Evolutionary conservation across 2,888 invertebrate species (phyloP).

Genomic region (Chamaedrilus cognettii): DNA sequence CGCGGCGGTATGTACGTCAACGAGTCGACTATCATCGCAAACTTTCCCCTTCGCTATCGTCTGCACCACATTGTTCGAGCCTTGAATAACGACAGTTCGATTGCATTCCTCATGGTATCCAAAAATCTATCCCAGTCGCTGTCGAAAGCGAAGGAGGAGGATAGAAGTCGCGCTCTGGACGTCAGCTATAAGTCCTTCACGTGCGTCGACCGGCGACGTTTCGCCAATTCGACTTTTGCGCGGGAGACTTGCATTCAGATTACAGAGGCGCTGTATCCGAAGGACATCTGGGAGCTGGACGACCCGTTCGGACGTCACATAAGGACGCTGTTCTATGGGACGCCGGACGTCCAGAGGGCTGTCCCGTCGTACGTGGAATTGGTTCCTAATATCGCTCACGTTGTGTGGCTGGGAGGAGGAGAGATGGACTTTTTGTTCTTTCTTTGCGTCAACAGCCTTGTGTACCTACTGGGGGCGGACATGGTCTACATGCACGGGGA

Average conservation of each 20-base stretch:
- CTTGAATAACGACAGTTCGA: conserved; percentile 6
- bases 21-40: conserved; percentile 37
- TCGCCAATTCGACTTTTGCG: no score
- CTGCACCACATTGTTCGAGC: conserved; percentile 25
- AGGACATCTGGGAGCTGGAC: conserved; percentile 40
- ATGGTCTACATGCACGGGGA: conserved; percentile 49
- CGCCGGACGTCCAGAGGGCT: conserved; percentile 21
- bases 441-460: conserved; percentile 46
- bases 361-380: conserved; percentile 20
- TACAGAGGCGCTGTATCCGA: conserved; percentile 34
- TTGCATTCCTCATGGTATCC: neutral
- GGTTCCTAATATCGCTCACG: conserved; percentile 51
- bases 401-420: conserved; percentile 47
- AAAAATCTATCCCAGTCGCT: neutral
- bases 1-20: conserved; percentile 47
- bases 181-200: neutral
- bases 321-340: conserved; percentile 42
- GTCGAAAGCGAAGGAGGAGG: neutral
- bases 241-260: conserved; percentile 10
- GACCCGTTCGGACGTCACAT: conserved; percentile 36
- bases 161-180: neutral
- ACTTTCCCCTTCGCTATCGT: conserved; percentile 26
- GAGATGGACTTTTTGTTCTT: conserved; percentile 49
- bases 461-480: conserved; percentile 46
- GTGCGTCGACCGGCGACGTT: neutral